A percentile compares a stretch with the other conserved stretches of the same genome.
These are phyloP conservation scores for Drosophila basisetae DNA, from an alignment of 2,888 invertebrate species.

Conservation along the genomic window DNA sequence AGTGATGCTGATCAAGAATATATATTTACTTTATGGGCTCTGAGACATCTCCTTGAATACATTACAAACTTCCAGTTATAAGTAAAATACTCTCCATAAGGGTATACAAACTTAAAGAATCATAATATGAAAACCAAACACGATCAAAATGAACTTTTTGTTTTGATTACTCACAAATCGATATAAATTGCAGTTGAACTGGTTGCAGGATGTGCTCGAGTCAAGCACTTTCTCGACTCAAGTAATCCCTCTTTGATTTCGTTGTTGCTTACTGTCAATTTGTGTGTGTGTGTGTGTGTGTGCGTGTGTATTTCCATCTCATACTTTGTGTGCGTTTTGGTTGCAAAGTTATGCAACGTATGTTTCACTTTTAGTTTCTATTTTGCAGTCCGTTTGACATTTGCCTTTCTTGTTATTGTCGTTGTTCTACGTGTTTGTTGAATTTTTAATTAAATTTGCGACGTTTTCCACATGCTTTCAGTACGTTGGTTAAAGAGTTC, in stretches of 20 bases:
- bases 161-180: neutral
- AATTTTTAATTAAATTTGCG: slow-evolving; percentile 74
- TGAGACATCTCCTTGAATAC: neutral
- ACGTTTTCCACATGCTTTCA: slow-evolving; percentile 47
- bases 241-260: neutral
- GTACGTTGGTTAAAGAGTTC: neutral
- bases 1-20: neutral
- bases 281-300: neutral
- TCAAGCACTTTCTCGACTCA: neutral
- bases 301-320: neutral
- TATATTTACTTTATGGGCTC: neutral
- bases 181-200: neutral
- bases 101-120: neutral
- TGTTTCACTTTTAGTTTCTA: slow-evolving; percentile 56
- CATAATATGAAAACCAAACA: neutral
- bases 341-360: slow-evolving; percentile 46
- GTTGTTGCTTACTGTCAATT: neutral
- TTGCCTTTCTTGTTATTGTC: slow-evolving; percentile 17
- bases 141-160: neutral
- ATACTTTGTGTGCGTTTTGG: slow-evolving; percentile 16
- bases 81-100: neutral
- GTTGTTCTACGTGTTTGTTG: slow-evolving; percentile 51
- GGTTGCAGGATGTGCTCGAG: neutral
- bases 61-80: neutral
- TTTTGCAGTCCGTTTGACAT: slow-evolving; percentile 31